Evolutionary conservation across 2,888 invertebrate species (phyloP).

Genomic region (Sesia bembeciformis): DNA sequence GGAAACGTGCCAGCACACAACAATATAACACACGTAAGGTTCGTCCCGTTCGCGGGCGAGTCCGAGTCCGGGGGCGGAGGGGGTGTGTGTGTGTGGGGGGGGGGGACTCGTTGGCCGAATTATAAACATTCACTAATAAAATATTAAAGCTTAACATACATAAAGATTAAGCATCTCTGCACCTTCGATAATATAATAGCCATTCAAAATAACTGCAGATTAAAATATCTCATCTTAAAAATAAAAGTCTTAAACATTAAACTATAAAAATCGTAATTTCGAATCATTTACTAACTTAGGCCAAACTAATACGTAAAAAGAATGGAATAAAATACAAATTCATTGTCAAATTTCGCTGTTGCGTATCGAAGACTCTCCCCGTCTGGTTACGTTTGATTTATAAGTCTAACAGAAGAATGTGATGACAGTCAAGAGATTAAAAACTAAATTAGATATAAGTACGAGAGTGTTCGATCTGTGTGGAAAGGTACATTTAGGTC

Average conservation of each 20-base stretch:
- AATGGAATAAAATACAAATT: conserved; percentile 40
- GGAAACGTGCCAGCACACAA: conserved; percentile 58
- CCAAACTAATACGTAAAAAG: conserved; percentile 47
- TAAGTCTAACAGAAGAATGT: conserved; percentile 29
- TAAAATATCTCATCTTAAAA: conserved; percentile 74
- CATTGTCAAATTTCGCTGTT: conserved; percentile 61
- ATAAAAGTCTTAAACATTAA: conserved; percentile 67
- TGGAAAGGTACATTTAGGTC: not conserved
- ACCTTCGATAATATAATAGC: conserved; percentile 72
- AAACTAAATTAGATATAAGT: conserved; percentile 38
- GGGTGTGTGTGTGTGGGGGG: too few species aligned
- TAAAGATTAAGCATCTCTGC: conserved; percentile 75
- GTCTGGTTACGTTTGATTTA: conserved; percentile 9
- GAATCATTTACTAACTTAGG: conserved; percentile 62
- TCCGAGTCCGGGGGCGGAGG: conserved; percentile 12
- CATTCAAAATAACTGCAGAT: conserved; percentile 74
- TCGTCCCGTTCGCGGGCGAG: conserved; percentile 26
- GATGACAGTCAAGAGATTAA: conserved; percentile 40
- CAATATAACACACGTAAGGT: conserved; percentile 61
- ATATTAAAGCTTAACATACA: conserved; percentile 76
- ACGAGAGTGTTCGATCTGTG: conserved; percentile 37
- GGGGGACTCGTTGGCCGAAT: conserved; percentile 49
- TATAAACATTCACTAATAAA: conserved; percentile 74
- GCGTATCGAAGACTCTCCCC: conserved; percentile 22
- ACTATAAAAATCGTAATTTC: conserved; percentile 56